Evolutionary conservation across 2,888 invertebrate genomes (phyloP), one percentile per base, ranked within the genome.

Genomic region (Pycnomerus fuliginosus): DNA sequence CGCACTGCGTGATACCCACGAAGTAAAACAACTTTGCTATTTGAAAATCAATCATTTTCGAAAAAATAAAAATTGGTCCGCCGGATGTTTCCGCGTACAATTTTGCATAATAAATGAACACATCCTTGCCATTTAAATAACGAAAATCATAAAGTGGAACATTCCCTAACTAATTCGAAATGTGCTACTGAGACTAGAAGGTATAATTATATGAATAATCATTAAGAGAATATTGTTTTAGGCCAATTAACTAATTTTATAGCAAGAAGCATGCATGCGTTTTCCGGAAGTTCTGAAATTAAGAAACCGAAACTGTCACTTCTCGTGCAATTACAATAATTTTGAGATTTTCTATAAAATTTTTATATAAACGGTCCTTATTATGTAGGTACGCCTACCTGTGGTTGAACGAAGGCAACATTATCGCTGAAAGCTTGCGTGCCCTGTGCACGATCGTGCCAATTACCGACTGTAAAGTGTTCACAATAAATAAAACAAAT

Each of bases 391-490:
- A n/a, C n/a, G n/a, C n/a, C n/a, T n/a, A n/a, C n/a, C n/a, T n/a
- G 41, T 36, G 36, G 43, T 20, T 43, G 36, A 35, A 22, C 22
- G 38, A 38, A 44, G 39, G 33, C 38, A 44, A 34, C 39, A 44
- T 44, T 44, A 44, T 44, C 44, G 38, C 39, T 30, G 33, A 45
- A 40, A 35, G 30, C 56, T 65, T 62, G 62, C 66, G 65, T 66
- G 66, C 62, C 55, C 57, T 55, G 53, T 54, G 49, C 53, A 53
- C 53, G 60, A 64, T 63, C 65, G 63, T 66, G 65, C 66, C 66
- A 67, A 67, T 67, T 67, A 67, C 61, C 54, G 63, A 56, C 56
- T 61, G 61, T 64, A 58, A 62, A 64, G 62, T 62, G 61, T 62
- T 61, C 55, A 50, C 53, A 62, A 34, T 28, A 64, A 64, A 20